phyloP scores from a whole-genome alignment of 2,113 vertebrate genomes.

The Tachycineta bicolor region DNA sequence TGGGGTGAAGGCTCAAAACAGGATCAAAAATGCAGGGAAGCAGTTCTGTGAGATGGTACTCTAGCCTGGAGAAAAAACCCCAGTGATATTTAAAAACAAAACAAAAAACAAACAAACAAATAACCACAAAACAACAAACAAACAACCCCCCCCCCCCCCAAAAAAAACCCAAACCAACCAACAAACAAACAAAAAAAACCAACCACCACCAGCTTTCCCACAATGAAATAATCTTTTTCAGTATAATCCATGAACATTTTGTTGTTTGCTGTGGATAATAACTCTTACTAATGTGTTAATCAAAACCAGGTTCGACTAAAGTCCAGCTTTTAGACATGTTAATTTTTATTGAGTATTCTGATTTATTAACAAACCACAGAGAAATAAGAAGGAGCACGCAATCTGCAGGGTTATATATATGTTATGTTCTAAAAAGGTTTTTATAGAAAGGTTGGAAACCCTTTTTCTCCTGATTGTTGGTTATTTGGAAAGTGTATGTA shows the following conservation, averaged over 20 bases:
- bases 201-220: background rate
- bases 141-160: too few relatives aligned
- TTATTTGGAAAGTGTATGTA: constrained; percentile 66
- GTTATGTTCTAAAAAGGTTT: constrained; percentile 33
- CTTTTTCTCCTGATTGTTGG: constrained; percentile 66
- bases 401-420: background rate
- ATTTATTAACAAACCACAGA: constrained; percentile 31
- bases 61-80: background rate
- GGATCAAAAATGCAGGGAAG: background rate
- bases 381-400: background rate
- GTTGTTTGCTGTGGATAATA: constrained; percentile 29
- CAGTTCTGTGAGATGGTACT: background rate
- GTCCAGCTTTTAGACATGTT: background rate
- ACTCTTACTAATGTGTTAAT: background rate
- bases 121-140: too few relatives aligned
- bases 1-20: background rate
- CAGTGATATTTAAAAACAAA: background rate
- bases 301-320: background rate
- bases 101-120: background rate
- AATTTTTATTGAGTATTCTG: background rate
- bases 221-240: background rate
- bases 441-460: constrained; percentile 44
- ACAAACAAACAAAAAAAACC: background rate
- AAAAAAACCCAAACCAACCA: background rate
- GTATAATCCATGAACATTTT: background rate